Evolutionary conservation across 2,888 invertebrate species (phyloP), one percentile per base, ranked within the genome.

Genomic region (Ligdia adustata): DNA sequence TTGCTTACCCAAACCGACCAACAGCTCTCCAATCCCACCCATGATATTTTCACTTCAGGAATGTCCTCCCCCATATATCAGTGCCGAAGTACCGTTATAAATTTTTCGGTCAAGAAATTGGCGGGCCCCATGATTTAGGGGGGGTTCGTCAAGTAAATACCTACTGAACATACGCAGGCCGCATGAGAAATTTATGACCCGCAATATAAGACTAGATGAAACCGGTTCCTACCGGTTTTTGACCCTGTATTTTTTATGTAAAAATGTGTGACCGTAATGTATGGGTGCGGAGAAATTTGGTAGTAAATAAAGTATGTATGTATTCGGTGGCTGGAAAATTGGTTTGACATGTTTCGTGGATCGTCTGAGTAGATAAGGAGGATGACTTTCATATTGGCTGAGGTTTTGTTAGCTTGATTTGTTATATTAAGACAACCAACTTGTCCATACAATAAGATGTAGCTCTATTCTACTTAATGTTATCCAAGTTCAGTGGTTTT

Each of bases 21-120:
- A 27, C 38, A 28, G 44, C 37, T 54, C 51, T 44, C 44, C 46
- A 34, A 49, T 52, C 54, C 46, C 46, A 55, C 46, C 9, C 52
- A 38, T 54, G 53, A 56, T 57, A 52, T 45, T 59, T 51, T 49
- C 52, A 40, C 45, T 50, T 50, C 46, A 46, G 52, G 66, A 73
- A 72, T 74, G 75, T 76, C 69, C n/a, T 64, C 59, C 26, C 61
- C 51, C 50, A 78, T 85, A 80, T 79, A 82, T 81, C 80, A 75
- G 51, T 40, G 63, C 49, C 55, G 49, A 46, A 56, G 60, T 45
- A 82, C 79, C 81, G 83, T 82, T 87, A 87, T 86, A 86, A 87
- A 87, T 88, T 87, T 83, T 82, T 82, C 79, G 88, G 86, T 86
- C 87, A 87, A 87, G 88, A 82, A 86, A 88, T 88, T 88, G 86